phyloP scores from a whole-genome alignment of 2,113 vertebrate genomes.

The Argyrosomus japonicus region DNA sequence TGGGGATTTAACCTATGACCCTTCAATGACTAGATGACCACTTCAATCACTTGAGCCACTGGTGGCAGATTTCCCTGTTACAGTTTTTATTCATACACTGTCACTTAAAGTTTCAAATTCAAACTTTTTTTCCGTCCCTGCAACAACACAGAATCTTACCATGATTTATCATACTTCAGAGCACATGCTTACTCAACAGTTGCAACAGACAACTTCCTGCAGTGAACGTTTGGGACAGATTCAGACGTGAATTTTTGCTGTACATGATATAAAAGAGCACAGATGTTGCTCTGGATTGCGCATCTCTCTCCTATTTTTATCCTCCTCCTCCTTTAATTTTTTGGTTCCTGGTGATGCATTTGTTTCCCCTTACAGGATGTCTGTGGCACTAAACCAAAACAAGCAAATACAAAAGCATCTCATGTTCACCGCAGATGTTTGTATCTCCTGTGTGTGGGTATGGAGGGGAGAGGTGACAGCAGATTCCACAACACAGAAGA shows the following conservation, averaged over 20 bases:
- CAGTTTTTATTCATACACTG: background rate
- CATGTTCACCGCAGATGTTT: conserved; percentile 31
- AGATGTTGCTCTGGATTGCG: background rate
- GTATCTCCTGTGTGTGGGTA: background rate
- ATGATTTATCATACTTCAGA: background rate
- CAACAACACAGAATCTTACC: background rate
- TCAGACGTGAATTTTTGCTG: conserved; percentile 9
- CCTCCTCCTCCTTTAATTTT: background rate
- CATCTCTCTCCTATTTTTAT: background rate
- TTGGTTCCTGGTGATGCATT: background rate
- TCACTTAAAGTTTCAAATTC: background rate
- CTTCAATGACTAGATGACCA: too few relatives aligned
- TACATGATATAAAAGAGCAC: background rate
- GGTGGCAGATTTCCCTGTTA: background rate
- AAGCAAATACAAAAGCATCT: conserved; percentile 23
- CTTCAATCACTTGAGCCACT: too few relatives aligned
- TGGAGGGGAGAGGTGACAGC: conserved; percentile 16
- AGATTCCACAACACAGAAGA: conserved; percentile 10
- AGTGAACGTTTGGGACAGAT: conserved; percentile 16
- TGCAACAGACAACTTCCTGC: conserved; percentile 19
- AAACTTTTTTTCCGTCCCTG: background rate
- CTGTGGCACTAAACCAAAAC: conserved; percentile 29
- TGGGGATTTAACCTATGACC: too few relatives aligned
- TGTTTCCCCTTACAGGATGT: conserved; percentile 24
- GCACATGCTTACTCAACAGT: background rate